phyloP scores from a whole-genome alignment of 2,113 vertebrate species.

The Nothobranchius furzeri region DNA sequence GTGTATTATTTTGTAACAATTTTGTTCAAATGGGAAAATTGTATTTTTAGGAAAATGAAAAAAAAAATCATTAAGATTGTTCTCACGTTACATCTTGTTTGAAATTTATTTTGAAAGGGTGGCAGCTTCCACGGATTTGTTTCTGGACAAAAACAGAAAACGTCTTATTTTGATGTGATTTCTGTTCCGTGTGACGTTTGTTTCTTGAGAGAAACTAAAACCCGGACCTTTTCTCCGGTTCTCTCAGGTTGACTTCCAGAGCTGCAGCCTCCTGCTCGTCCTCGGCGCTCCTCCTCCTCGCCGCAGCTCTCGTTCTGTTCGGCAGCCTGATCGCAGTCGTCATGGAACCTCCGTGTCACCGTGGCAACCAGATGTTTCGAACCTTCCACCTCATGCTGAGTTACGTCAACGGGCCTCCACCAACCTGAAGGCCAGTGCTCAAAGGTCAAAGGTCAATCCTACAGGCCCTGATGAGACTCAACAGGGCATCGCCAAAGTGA shows the following conservation, averaged over 20 bases:
- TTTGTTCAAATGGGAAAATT: no score
- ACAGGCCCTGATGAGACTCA: no score
- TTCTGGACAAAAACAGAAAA: no score
- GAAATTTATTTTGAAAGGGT: no score
- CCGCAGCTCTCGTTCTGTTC: conserved; percentile 65
- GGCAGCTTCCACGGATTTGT: no score
- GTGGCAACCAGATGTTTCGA: conserved; percentile 40
- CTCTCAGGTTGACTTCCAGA: neutral
- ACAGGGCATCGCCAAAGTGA: no score
- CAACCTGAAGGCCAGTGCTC: conserved; percentile 69
- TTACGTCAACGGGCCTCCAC: conserved; percentile 85
- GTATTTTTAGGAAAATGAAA: no score
- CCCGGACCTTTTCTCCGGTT: conserved; percentile 5
- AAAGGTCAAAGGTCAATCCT: neutral
- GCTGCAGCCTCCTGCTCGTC: neutral
- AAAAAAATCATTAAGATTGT: no score
- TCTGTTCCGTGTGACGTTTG: no score
- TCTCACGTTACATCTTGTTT: no score
- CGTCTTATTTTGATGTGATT: no score
- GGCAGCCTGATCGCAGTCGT: conserved; percentile 16
- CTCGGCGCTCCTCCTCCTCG: conserved; percentile 62
- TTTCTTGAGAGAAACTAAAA: neutral
- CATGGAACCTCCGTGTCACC: conserved; percentile 59
- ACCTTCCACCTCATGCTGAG: conserved; percentile 77
- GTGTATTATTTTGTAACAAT: no score